Evolutionary conservation across 2,797 vertebrate species (phyloP).

Genomic region (Petrocephalus schoutedeni): DNA sequence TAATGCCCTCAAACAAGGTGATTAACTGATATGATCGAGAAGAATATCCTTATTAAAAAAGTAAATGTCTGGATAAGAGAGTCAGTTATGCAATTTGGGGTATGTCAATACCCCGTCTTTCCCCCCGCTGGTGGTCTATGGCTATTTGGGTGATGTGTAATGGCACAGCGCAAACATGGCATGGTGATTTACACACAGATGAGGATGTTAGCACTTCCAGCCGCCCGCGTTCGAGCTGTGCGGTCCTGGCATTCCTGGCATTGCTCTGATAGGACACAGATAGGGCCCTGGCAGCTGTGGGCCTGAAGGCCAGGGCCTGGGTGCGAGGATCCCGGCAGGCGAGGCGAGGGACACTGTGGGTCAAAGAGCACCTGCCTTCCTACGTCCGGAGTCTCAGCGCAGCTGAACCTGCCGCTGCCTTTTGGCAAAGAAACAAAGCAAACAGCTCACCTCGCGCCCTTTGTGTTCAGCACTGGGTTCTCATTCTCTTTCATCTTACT

Average conservation of each 20-base stretch:
- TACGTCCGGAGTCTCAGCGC: background rate
- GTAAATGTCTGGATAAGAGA: background rate
- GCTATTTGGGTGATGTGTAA: background rate
- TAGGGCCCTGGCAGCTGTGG: conserved; percentile 28
- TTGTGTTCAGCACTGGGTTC: background rate
- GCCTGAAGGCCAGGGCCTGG: background rate
- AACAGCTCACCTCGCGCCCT: background rate
- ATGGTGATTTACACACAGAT: conserved; percentile 49
- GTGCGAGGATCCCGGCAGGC: background rate
- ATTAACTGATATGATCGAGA: background rate
- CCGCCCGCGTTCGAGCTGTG: conserved; percentile 52
- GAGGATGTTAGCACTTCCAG: conserved; percentile 47
- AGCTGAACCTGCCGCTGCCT: background rate
- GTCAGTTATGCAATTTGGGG: background rate
- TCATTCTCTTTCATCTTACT: background rate
- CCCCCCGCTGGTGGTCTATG: background rate
- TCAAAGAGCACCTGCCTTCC: background rate
- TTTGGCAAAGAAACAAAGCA: background rate
- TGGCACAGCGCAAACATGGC: background rate
- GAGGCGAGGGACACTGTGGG: background rate
- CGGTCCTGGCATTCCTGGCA: conserved; percentile 56
- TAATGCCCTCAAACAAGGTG: background rate
- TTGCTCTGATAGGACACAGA: conserved; percentile 38
- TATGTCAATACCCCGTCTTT: background rate
- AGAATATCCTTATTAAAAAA: background rate